Base-by-base conservation (phyloP, 2,888 invertebrate species). In the Noctua comes region DNA sequence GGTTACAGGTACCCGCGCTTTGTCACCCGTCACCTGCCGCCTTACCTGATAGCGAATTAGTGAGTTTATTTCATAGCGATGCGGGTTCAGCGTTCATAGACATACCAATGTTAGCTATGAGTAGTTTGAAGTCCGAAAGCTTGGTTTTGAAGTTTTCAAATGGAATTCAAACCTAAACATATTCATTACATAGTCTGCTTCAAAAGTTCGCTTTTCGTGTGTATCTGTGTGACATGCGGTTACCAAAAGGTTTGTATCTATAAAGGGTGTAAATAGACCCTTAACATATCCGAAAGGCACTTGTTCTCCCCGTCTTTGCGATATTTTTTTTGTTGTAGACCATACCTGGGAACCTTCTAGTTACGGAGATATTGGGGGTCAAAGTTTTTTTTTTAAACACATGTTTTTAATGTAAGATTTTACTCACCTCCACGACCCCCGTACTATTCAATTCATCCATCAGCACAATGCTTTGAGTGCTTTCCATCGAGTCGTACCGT, bases 1-100 rank as follows among this genome's bases (percentile, higher is more conserved):
- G 80, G 86, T 84, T 72, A 82, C 87, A 86, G 92, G 90, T 92
- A 92, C 89, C 90, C 88, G 89, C 91, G 85, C 92, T 95, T 94
- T 93, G 93, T 95, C 88, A 90, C 88, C 86, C 89, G 93, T 93
- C 93, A 91, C 92, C 88, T 90, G 81, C 83, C 87, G 8, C 48
- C 76, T 88, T 90, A 90, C 88, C 90, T 86, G 89, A 86, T 86
- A 88, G 62, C 76, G 68, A 76, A 80, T 76, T 77, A 80, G 71
- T 77, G 71, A 86, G 84, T 86, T 74, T 79, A 78, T 78, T 81
- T 77, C 68, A 75, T 73, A 76, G 24, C 10, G 27, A 59, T 75
- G 36, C 7, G 18, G 36, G 59, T 48, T 64, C 3, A 46, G 46
- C 6, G 3, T 62, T 68, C 75, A 73, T 46, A 54, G 3, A 18